Evolutionary conservation across 1,140 invertebrate genomes (phyloP).

Genomic region (Megalopta genalis): DNA sequence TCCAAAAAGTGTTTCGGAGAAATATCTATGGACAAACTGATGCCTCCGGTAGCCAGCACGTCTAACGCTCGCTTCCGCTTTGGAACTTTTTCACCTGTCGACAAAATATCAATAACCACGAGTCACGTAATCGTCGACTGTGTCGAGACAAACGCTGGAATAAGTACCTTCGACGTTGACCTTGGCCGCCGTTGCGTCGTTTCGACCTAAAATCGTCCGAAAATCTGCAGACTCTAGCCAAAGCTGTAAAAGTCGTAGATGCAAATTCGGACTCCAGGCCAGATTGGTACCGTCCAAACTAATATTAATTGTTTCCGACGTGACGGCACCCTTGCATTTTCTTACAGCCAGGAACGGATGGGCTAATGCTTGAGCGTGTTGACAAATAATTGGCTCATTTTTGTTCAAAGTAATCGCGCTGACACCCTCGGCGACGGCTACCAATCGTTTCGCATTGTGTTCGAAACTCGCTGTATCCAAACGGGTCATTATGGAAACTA

Average conservation of each 20-base stretch:
- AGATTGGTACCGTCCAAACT: constrained; percentile 74
- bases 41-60: constrained; percentile 72
- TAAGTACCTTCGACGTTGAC: neutral
- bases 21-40: constrained; percentile 74
- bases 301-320: constrained; percentile 68
- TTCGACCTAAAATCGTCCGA: constrained; percentile 60
- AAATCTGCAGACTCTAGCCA: constrained; percentile 76
- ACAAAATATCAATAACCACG: neutral
- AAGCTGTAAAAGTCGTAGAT: constrained; percentile 75
- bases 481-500: constrained; percentile 82
- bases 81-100: constrained; percentile 35
- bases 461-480: constrained; percentile 81
- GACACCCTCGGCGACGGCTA: constrained; percentile 75
- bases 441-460: constrained; percentile 72
- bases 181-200: neutral
- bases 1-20: constrained; percentile 75
- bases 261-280: constrained; percentile 78
- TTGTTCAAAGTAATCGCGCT: constrained; percentile 76
- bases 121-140: neutral
- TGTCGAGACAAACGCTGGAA: neutral
- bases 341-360: constrained; percentile 75
- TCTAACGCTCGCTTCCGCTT: constrained; percentile 67
- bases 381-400: constrained; percentile 74
- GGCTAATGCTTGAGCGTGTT: constrained; percentile 72
- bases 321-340: constrained; percentile 76